phyloP scores from a whole-genome alignment of 2,797 vertebrate species.

The Margarornis squamiger region DNA sequence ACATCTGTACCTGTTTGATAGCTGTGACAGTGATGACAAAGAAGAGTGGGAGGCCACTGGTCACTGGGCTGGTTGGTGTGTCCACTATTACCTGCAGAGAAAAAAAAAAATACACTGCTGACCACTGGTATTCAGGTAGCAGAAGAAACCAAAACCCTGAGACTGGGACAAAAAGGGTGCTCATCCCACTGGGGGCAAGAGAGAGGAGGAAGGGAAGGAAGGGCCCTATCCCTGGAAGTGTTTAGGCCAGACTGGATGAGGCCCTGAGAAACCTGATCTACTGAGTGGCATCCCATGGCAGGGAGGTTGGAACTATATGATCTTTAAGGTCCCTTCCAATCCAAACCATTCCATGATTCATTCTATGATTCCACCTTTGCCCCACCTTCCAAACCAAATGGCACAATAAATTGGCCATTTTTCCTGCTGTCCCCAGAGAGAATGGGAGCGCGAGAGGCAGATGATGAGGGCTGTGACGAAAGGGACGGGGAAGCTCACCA shows the following conservation, averaged over 20 bases:
- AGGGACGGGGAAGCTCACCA: conserved; percentile 2
- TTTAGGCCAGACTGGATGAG: not conserved
- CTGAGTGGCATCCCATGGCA: not conserved
- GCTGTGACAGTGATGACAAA: conserved; percentile 98
- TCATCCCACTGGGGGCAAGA: not conserved
- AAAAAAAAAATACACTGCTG: not conserved
- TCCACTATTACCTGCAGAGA: conserved; percentile 92
- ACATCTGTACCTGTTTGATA: conserved; percentile 90
- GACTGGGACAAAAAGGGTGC: not conserved
- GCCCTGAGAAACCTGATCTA: not conserved
- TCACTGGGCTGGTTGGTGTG: conserved; percentile 98
- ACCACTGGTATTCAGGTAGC: not conserved
- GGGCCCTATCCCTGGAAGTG: not conserved
- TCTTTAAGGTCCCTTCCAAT: not conserved
- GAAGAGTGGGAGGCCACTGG: conserved; percentile 96
- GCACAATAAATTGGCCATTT: not conserved
- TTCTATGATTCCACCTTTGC: not conserved
- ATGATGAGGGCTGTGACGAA: not conserved
- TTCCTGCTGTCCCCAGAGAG: not conserved
- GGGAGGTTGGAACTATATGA: not conserved
- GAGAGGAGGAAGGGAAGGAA: not conserved
- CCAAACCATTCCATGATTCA: not conserved
- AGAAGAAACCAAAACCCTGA: not conserved
- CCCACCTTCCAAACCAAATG: not conserved
- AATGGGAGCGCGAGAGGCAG: not conserved